Base-by-base conservation (phyloP, 1,140 invertebrate genomes). In the Delia radicum region DNA sequence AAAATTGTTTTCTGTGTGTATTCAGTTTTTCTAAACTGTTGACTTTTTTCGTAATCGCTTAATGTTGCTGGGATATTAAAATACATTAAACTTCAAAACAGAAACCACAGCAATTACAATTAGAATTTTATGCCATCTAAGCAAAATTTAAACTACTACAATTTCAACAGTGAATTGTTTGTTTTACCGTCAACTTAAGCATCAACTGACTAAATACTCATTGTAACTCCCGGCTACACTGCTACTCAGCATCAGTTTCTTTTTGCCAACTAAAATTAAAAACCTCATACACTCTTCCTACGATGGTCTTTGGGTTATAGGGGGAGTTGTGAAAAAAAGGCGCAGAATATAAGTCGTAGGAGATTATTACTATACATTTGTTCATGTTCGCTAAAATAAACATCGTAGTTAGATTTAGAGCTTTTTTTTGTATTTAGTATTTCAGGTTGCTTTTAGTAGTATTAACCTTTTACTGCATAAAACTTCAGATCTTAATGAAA, bases 111-210 rank as follows among this genome's bases (percentile, higher is more conserved):
- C 48, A 55, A 55, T n/a, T n/a, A 55, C 48, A 21, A 55, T 21
- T 55, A 55, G 21, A 55, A 55, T 55, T 55, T 55, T 55, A 55
- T 55, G 48, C 48, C 48, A 55, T 55, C 48, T 55, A 55, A 55
- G 48, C 48, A 21, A 55, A 55, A 55, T 21, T 55, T 55, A 21
- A 55, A 55, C 48, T 18, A 55, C 18, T 55, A 55, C 18, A 55
- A 13, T 55, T 55, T 55, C n/a, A 55, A 55, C 48, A 55, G 18
- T 55, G 48, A 55, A 55, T 55, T 55, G 48, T 55, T 55, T 55
- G 48, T 55, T 55, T 55, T 55, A 55, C 18, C 48, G 18, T 55
- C 48, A 55, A 55, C 48, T 55, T 21, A 55, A 55, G 21, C 48
- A 55, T 55, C 48, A 55, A 55, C 48, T 55, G n/a, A 55, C 48